Base-by-base conservation (phyloP, 2,797 vertebrate genomes). In the Aotus griseimembra region DNA sequence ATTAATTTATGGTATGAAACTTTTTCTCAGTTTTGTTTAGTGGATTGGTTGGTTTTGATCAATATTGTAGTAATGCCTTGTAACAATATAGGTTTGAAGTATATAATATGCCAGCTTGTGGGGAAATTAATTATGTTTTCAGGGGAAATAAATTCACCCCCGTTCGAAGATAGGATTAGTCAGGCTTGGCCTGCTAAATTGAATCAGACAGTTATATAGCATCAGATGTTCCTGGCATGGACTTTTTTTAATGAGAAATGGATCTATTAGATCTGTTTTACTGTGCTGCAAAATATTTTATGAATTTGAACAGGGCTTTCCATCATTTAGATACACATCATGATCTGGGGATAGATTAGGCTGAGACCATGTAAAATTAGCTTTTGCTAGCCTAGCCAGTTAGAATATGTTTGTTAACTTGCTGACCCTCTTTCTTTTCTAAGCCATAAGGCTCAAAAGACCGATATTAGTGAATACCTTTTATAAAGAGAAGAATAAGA, bases 211-310 rank as follows among this genome's bases (percentile, higher is more conserved):
- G 92, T 98, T 98, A 73, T 88, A 98, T 52, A 96, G 93, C 96
- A 92, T 98, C 96, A 90, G 95, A 96, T 97, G 97, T 97, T 98
- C 97, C n/a, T 30, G 26, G 88, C 94, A 77, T 96, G 98, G 98
- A 98, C 98, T 98, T 98, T 98, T 99, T 99, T 97, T 98, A 98
- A 98, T 98, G 98, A 98, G 97, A 98, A 98, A 98, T 98, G 57
- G 96, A 97, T 96, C 98, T 98, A 96, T 98, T 98, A 98, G 96
- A 97, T 97, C 97, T 96, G 73, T 93, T 98, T 97, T 97, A 97
- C 94, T 97, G 93, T 41, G 28, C 90, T 5, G 81, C 96, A 95
- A 97, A 97, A 98, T 98, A 97, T 96, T 98, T 98, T 93, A 98
- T 94, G 97, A 96, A 97, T 94, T 67, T 79, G 93, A 97, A 83